A percentile compares a stretch with the other conserved stretches of the same genome.
These are phyloP conservation scores for Melanerpes formicivorus DNA, from an alignment of 2,113 vertebrate genomes.

Conservation along the genomic window DNA sequence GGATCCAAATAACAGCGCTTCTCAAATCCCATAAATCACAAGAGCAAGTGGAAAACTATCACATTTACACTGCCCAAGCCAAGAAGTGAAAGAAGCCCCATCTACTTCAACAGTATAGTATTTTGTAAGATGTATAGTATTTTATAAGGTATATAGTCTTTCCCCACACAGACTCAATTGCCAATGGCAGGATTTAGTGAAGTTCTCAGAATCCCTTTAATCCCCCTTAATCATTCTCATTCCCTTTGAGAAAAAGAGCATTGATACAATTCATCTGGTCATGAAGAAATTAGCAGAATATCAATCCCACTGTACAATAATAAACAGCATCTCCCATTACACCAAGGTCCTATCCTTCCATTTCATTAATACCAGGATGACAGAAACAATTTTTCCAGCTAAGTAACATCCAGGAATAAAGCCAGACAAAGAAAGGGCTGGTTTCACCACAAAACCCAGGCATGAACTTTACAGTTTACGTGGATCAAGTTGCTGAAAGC, in stretches of 20 bases:
- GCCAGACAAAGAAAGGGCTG: background rate
- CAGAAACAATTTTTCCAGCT: constrained; percentile 2
- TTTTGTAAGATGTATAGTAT: background rate
- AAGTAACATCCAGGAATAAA: background rate
- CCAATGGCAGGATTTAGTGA: background rate
- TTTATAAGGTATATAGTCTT: background rate
- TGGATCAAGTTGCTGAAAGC: constrained; percentile 16
- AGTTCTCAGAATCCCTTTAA: constrained; percentile 25
- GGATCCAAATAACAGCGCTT: background rate
- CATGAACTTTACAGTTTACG: background rate
- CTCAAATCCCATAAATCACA: background rate
- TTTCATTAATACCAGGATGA: background rate
- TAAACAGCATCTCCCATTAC: constrained; percentile 3
- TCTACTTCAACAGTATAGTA: background rate
- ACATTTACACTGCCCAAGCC: background rate
- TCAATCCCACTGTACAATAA: background rate
- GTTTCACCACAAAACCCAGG: constrained; percentile 31
- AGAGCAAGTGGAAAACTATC: background rate
- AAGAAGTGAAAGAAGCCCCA: background rate
- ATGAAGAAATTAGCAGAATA: constrained; percentile 4
- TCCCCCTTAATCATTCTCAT: constrained; percentile 3
- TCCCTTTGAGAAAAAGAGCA: constrained; percentile 10
- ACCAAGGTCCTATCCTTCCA: background rate
- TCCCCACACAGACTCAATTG: background rate
- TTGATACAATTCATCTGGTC: background rate